phyloP scores from a whole-genome alignment of 1,140 invertebrate species.

The Battus philenor region DNA sequence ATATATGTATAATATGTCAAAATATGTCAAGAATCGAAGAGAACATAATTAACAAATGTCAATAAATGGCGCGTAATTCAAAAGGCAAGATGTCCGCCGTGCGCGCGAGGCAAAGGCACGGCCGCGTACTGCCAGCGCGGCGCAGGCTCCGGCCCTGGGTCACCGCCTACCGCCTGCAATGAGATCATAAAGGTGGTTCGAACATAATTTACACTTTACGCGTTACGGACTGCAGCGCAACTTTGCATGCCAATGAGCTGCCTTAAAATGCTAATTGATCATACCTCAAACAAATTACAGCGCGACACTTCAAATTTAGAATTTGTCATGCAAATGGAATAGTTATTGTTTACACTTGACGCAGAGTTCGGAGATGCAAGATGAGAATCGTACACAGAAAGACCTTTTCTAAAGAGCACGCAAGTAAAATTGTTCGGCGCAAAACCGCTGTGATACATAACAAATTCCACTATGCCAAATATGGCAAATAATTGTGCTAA shows the following conservation, averaged over 20 bases:
- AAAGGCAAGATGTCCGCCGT: constrained; percentile 21
- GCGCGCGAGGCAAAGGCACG: constrained; percentile 36
- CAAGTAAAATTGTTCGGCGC: too few species aligned
- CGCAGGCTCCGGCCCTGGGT: constrained; percentile 36
- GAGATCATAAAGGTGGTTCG: constrained; percentile 62
- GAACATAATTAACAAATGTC: too few species aligned
- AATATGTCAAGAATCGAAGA: too few species aligned
- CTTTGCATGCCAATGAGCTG: constrained; percentile 30
- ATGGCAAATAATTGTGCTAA: too few species aligned
- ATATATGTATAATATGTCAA: too few species aligned
- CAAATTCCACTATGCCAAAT: too few species aligned
- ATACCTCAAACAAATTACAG: constrained; percentile 5
- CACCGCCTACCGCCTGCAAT: constrained; percentile 58
- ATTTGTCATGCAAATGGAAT: too few species aligned
- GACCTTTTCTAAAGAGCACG: too few species aligned
- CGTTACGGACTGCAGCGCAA: constrained; percentile 33
- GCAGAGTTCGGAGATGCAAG: too few species aligned
- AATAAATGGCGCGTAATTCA: constrained; percentile 22
- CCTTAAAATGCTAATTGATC: constrained; percentile 22
- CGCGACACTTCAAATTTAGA: not conserved
- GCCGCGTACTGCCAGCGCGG: constrained; percentile 35
- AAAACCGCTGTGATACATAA: too few species aligned
- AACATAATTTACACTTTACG: constrained; percentile 55
- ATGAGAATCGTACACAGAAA: too few species aligned
- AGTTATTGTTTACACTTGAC: too few species aligned